Evolutionary conservation across 2,888 invertebrate genomes (phyloP).

Genomic region (Meteorus cinctellus): DNA sequence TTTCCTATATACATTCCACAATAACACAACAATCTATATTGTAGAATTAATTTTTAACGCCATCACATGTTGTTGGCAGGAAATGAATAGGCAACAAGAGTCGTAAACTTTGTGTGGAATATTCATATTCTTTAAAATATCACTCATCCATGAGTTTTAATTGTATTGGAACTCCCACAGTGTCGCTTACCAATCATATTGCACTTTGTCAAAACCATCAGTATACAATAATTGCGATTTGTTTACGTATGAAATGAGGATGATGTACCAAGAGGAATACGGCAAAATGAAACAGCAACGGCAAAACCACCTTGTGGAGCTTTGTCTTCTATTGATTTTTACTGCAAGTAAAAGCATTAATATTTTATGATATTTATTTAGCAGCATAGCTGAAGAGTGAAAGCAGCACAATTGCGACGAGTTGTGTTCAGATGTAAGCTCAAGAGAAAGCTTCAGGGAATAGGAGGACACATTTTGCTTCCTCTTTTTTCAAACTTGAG

Average conservation of each 20-base stretch:
- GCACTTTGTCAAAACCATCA: not conserved
- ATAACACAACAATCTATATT: no score
- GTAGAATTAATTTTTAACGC: no score
- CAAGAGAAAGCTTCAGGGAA: slow-evolving; percentile 4
- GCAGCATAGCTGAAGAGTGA: slow-evolving; percentile 29
- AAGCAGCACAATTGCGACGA: slow-evolving; percentile 6
- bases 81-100: no score
- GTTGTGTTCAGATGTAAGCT: not conserved
- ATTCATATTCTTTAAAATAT: no score
- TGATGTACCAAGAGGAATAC: no score
- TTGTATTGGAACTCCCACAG: no score
- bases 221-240: not conserved
- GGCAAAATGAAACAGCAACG: not conserved
- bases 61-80: no score
- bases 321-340: slow-evolving; percentile 42
- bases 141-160: no score
- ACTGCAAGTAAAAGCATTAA: slow-evolving; percentile 38
- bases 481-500: slow-evolving; percentile 20
- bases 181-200: no score
- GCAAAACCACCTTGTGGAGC: not conserved
- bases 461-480: slow-evolving; percentile 29
- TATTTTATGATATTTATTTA: slow-evolving; percentile 49
- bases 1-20: no score
- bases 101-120: no score
- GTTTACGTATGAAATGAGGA: not conserved